Conservation (phyloP, 2,888 invertebrate genomes). For the Scaptomyza parva region DNA sequence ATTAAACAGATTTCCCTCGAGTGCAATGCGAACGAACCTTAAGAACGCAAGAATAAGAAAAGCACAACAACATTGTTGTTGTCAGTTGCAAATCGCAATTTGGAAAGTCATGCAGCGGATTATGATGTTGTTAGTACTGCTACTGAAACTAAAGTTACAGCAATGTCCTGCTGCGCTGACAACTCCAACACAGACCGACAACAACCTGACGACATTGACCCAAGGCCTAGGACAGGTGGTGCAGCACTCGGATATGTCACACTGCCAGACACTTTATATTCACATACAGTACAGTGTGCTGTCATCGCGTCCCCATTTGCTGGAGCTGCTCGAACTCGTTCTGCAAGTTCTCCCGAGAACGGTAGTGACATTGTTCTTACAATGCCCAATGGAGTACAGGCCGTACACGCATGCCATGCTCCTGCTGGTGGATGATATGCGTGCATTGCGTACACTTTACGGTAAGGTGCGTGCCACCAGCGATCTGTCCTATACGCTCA, state of each 20-base stretch:
- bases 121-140: neutral
- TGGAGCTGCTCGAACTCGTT: conserved; percentile 37
- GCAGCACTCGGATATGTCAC: conserved; percentile 58
- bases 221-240: conserved; percentile 45
- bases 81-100: conserved; percentile 24
- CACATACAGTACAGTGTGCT: conserved; percentile 35
- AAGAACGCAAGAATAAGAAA: neutral
- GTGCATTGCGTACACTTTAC: conserved; percentile 48
- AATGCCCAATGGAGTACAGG: conserved; percentile 42
- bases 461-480: conserved; percentile 49
- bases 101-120: conserved; percentile 27
- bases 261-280: conserved; percentile 47
- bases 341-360: conserved; percentile 26
- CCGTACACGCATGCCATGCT: conserved; percentile 60
- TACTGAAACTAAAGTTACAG: neutral
- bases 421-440: conserved; percentile 60
- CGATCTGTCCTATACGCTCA: conserved; percentile 61
- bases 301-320: conserved; percentile 20
- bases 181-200: neutral
- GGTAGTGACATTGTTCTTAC: conserved; percentile 22
- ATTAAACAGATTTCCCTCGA: conserved; percentile 15
- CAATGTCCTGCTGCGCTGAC: conserved; percentile 11
- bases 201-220: conserved; percentile 10
- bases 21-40: neutral
- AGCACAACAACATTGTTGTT: neutral